Evolutionary conservation across 2,797 vertebrate genomes (phyloP).

Genomic region (Chanos chanos): DNA sequence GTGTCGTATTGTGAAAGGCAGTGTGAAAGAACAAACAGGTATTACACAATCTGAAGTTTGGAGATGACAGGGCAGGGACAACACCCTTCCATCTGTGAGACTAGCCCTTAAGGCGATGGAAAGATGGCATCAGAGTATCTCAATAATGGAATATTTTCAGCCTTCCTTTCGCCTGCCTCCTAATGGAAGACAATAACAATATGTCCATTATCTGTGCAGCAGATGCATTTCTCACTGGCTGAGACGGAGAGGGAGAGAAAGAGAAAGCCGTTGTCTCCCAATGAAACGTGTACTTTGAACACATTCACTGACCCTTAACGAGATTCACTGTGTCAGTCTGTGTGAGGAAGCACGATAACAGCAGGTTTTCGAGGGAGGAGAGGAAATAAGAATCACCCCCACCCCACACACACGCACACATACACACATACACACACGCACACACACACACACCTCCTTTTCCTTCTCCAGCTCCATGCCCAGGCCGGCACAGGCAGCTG

Average conservation of each 20-base stretch:
- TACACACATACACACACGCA: too few relatives aligned
- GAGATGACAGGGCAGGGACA: too few relatives aligned
- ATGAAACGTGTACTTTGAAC: slow-evolving; percentile 29
- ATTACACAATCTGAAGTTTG: too few relatives aligned
- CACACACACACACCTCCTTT: slow-evolving; percentile 8
- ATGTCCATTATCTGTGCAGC: slow-evolving; percentile 4
- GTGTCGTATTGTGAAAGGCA: not conserved
- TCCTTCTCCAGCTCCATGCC: too few relatives aligned
- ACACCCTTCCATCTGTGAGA: too few relatives aligned
- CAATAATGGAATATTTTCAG: too few relatives aligned
- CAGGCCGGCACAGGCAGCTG: slow-evolving; percentile 37
- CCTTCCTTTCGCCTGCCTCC: too few relatives aligned
- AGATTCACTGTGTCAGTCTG: slow-evolving; percentile 31
- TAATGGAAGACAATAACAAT: too few relatives aligned
- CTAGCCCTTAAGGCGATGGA: too few relatives aligned
- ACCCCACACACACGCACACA: slow-evolving; percentile 2
- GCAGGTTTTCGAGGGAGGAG: slow-evolving; percentile 38
- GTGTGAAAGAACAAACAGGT: not conserved
- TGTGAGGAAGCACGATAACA: slow-evolving; percentile 34
- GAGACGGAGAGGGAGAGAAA: slow-evolving; percentile 8
- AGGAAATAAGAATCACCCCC: slow-evolving; percentile 28
- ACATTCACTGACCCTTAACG: slow-evolving; percentile 26
- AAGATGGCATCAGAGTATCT: too few relatives aligned
- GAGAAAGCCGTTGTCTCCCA: slow-evolving; percentile 30
- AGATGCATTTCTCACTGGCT: slow-evolving; percentile 2